Evolutionary conservation across 2,888 invertebrate genomes (phyloP), one percentile per base, ranked within the genome.

Genomic region (Tetheella fluctuosa): DNA sequence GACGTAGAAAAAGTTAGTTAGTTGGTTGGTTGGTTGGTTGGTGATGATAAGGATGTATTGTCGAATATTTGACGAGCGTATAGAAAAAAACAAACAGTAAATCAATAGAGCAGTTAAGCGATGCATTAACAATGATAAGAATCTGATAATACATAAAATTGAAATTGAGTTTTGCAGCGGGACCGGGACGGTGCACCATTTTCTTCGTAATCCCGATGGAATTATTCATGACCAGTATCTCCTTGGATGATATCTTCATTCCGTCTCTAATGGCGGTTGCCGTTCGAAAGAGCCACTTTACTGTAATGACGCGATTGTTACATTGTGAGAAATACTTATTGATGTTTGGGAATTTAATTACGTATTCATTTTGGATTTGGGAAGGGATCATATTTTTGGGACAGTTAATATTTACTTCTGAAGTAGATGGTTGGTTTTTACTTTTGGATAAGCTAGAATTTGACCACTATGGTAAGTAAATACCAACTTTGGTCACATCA

Each of bases 191-290:
- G n/a, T 39, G 39, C 39, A 39, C 39, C 39, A n/a, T 15, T 15
- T 15, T n/a, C 17, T 4, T 20, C 48, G 70, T 77, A 75, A 76
- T 76, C 68, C 64, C 61, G 62, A 59, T 70, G 60, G 80, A 83
- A 83, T 83, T 81, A 83, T 83, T 83, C 81, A 83, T 83, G 48
- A 48, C 48, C 48, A 76, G 71, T 70, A 58, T 66, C 70, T 61
- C 67, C 64, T 63, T 62, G 58, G 69, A 61, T 70, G 68, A 68
- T 67, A 73, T 66, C 74, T 70, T 76, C 67, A 73, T 74, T 66
- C 61, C 55, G 65, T 67, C 61, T 68, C 53, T 62, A 60, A 56
- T 57, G 56, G 48, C 23, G 58, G 53, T 28, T 48, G 59, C 60
- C 60, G 48, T 48, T 48, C 17, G 20, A 48, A 48, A 20, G 48